These are phyloP conservation scores for Drosophila robusta DNA, from an alignment of 2,888 invertebrate species.

Conservation along the genomic window DNA sequence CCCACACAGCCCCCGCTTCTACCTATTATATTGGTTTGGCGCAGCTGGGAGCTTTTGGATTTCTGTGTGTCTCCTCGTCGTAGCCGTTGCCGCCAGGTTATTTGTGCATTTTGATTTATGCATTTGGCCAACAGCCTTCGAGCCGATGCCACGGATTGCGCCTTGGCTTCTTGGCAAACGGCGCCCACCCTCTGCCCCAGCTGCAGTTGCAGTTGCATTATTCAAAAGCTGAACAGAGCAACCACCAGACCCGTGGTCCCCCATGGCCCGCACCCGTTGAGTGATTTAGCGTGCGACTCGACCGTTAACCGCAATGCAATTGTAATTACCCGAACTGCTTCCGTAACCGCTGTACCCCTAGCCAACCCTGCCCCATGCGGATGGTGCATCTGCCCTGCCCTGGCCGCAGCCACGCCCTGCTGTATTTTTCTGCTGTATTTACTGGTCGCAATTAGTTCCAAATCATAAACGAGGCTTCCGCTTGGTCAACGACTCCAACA, in stretches of 20 bases:
- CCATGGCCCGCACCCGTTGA: slow-evolving; percentile 45
- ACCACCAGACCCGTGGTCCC: slow-evolving; percentile 20
- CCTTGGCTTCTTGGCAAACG: slow-evolving; percentile 52
- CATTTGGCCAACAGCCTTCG: slow-evolving; percentile 45
- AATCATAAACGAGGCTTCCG: slow-evolving; percentile 76
- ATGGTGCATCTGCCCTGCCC: background rate
- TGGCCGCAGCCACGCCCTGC: slow-evolving; percentile 19
- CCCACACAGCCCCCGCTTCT: background rate
- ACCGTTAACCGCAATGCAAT: slow-evolving; percentile 78
- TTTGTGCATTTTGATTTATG: slow-evolving; percentile 78
- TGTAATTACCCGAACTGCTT: slow-evolving; percentile 78
- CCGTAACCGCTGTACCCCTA: slow-evolving; percentile 35
- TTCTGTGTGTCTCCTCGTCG: slow-evolving; percentile 20
- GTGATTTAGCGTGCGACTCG: slow-evolving; percentile 74
- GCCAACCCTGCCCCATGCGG: background rate
- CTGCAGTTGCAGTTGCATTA: slow-evolving; percentile 64
- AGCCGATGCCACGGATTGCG: slow-evolving; percentile 14
- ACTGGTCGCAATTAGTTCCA: slow-evolving; percentile 77
- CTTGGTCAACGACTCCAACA: slow-evolving; percentile 47
- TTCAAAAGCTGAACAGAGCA: slow-evolving; percentile 65
- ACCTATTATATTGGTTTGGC: slow-evolving; percentile 8
- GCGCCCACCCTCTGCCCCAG: background rate
- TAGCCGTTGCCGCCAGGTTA: slow-evolving; percentile 55
- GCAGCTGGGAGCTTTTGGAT: slow-evolving; percentile 50
- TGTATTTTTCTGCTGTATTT: slow-evolving; percentile 48